A percentile compares a stretch with the other conserved stretches of the same genome.
phyloP scores from a whole-genome alignment of 2,888 invertebrate species.

The Ichneumoninae sp. region DNA sequence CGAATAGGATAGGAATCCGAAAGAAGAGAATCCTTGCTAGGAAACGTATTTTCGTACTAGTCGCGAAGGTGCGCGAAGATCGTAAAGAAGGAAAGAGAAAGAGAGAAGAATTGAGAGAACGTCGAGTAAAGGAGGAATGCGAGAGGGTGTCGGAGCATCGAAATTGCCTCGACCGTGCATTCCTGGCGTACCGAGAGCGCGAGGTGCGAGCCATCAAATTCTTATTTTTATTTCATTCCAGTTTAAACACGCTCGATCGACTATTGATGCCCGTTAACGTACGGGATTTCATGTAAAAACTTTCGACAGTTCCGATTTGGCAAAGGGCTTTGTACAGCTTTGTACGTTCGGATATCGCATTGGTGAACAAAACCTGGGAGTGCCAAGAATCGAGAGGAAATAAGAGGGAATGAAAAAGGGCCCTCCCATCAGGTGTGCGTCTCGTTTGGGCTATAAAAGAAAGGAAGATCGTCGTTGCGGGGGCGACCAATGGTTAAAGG shows the following conservation, averaged over 20 bases:
- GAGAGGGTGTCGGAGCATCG: constrained; percentile 58
- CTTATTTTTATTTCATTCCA: constrained; percentile 61
- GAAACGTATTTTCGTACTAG: constrained; percentile 47
- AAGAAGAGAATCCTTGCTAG: constrained; percentile 44
- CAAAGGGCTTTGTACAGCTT: not conserved
- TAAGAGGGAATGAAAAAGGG: not conserved
- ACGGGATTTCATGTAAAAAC: constrained; percentile 35
- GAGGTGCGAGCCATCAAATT: constrained; percentile 18
- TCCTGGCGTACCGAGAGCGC: constrained; percentile 54
- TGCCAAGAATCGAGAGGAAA: constrained; percentile 7
- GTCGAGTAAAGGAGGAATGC: constrained; percentile 1
- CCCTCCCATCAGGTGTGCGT: constrained; percentile 11
- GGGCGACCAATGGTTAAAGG: constrained; percentile 11
- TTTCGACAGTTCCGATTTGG: not conserved
- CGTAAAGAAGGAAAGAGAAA: not conserved
- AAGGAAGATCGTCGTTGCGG: constrained; percentile 20
- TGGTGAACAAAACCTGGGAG: not conserved
- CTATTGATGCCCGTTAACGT: constrained; percentile 44
- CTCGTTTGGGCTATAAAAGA: constrained; percentile 24
- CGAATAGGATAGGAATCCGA: constrained; percentile 50
- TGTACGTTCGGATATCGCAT: not conserved
- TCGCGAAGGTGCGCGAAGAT: constrained; percentile 23
- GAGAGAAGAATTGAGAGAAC: constrained; percentile 18
- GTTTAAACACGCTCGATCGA: constrained; percentile 61
- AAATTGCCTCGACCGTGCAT: constrained; percentile 65